Conservation (phyloP, 2,797 vertebrate species). For the Semotilus atromaculatus region DNA sequence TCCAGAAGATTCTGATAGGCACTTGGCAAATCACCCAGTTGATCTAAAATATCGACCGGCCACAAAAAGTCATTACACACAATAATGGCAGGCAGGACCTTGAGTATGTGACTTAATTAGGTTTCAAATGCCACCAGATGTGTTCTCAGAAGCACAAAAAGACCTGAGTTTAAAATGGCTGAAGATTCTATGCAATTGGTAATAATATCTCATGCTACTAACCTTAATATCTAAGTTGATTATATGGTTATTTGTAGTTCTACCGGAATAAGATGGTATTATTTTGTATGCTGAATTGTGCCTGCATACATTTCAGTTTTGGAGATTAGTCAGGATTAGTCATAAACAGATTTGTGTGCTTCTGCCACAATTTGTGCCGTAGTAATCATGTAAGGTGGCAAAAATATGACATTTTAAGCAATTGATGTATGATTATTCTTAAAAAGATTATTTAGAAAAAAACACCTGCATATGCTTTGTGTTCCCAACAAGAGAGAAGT, state of each 20-base stretch:
- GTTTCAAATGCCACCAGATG: conserved; percentile 79
- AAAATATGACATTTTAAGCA: conserved; percentile 34
- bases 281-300: conserved; percentile 30
- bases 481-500: conserved; percentile 41
- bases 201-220: neutral
- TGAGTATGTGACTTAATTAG: conserved; percentile 85
- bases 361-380: conserved; percentile 3
- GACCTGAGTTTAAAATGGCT: conserved; percentile 44
- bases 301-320: conserved; percentile 19
- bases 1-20: conserved; percentile 82
- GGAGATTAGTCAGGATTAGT: conserved; percentile 46
- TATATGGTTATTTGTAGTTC: conserved; percentile 29
- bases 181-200: conserved; percentile 21
- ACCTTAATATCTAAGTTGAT: conserved; percentile 25
- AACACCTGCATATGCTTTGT: conserved; percentile 61
- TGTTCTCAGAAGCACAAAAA: conserved; percentile 66
- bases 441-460: conserved; percentile 57
- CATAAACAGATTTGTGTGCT: conserved; percentile 43
- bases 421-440: conserved; percentile 54
- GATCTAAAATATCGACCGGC: conserved; percentile 86
- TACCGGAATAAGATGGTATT: conserved; percentile 4
- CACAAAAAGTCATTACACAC: conserved; percentile 83
- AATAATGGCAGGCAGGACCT: conserved; percentile 83
- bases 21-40: conserved; percentile 83
- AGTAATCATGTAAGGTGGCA: conserved; percentile 11